Conservation (phyloP, 2,797 vertebrate genomes). For the Varecia variegata region DNA sequence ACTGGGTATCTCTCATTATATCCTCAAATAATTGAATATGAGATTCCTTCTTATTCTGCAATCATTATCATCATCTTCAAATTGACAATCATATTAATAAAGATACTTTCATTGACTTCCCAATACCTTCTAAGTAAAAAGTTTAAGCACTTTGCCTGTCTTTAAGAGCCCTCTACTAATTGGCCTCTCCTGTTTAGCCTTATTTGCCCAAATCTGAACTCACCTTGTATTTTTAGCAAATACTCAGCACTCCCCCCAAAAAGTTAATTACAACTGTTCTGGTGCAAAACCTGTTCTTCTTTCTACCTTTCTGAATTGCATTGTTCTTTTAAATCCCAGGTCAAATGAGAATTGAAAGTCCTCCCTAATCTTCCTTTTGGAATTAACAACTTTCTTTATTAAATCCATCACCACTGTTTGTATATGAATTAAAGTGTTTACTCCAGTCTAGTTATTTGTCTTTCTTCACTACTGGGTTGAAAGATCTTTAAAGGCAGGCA, state of each 20-base stretch:
- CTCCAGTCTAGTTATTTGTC: not conserved
- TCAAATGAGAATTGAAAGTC: not conserved
- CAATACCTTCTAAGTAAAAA: not conserved
- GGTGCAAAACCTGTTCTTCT: not conserved
- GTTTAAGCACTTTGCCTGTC: not conserved
- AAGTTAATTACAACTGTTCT: not conserved
- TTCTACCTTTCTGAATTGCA: not conserved
- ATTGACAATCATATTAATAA: not conserved
- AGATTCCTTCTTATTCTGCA: not conserved
- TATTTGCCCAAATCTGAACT: not conserved
- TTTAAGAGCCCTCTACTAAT: not conserved
- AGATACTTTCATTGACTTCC: not conserved
- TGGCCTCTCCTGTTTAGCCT: not conserved
- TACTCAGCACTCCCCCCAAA: not conserved
- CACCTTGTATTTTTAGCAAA: not conserved
- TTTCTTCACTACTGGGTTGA: not conserved
- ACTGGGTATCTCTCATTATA: not conserved
- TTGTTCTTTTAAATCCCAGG: conserved; percentile 10
- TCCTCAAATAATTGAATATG: not conserved
- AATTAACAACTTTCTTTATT: not conserved
- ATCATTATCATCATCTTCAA: conserved; percentile 18
- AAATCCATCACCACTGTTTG: not conserved
- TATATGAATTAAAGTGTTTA: not conserved
- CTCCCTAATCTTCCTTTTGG: not conserved
- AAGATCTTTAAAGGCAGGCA: not conserved